phyloP scores from a whole-genome alignment of 2,888 invertebrate species.

The Amiota communis region DNA sequence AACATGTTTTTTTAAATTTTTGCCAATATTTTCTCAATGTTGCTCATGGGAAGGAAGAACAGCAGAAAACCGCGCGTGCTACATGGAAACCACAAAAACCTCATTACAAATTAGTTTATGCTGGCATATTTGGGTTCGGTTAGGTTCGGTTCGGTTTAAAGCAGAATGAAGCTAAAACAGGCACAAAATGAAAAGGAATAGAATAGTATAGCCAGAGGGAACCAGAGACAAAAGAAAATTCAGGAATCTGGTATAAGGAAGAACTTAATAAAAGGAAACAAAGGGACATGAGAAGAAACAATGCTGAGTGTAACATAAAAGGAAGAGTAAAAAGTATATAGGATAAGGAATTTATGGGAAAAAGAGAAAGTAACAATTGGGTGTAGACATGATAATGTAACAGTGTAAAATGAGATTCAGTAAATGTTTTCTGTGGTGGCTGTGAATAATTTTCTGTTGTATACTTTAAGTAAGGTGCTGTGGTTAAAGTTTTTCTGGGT shows the following conservation, averaged over 20 bases:
- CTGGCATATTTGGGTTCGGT: constrained; percentile 8
- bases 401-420: too few species aligned
- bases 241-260: not conserved
- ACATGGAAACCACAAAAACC: constrained; percentile 36
- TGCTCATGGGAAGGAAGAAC: too few species aligned
- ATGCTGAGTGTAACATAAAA: too few species aligned
- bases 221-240: not conserved
- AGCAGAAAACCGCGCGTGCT: not conserved
- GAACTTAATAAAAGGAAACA: not conserved
- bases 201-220: not conserved
- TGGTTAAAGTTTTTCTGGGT: not conserved
- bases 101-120: constrained; percentile 62
- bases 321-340: too few species aligned
- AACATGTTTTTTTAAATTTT: not conserved
- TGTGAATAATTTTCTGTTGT: not conserved
- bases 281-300: not conserved
- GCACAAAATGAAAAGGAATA: not conserved
- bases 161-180: not conserved
- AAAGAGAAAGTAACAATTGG: too few species aligned
- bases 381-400: too few species aligned
- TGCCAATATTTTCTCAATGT: not conserved
- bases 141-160: not conserved
- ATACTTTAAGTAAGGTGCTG: constrained; percentile 1
- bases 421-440: too few species aligned
- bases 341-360: too few species aligned